These are phyloP conservation scores for Megalops atlanticus DNA, from an alignment of 2,113 vertebrate genomes.

Conservation along the genomic window DNA sequence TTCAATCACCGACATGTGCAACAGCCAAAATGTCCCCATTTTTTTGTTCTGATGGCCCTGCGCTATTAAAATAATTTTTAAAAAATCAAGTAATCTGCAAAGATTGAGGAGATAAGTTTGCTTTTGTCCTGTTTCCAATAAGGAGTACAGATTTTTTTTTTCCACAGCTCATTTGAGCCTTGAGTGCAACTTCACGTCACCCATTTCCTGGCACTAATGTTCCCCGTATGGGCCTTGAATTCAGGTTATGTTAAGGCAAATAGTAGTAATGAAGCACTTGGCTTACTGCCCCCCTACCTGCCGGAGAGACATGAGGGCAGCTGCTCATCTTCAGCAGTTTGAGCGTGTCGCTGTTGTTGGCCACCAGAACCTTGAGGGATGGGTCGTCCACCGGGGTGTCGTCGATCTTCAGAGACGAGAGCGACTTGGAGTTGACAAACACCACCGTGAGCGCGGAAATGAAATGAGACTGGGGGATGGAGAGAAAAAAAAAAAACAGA, in stretches of 20 bases:
- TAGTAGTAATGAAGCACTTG: neutral
- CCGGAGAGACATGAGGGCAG: constrained; percentile 87
- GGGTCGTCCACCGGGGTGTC: constrained; percentile 96
- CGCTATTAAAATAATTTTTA: too few relatives aligned
- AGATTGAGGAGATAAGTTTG: too few relatives aligned
- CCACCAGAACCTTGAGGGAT: constrained; percentile 93
- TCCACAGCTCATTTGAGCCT: neutral
- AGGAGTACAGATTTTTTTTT: too few relatives aligned
- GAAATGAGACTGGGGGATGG: constrained; percentile 77
- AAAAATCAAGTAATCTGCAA: too few relatives aligned
- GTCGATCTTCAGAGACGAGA: constrained; percentile 94
- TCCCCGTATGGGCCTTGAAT: neutral
- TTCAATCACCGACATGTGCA: too few relatives aligned
- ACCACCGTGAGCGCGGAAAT: constrained; percentile 96
- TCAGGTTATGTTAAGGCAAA: neutral
- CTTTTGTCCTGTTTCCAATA: too few relatives aligned
- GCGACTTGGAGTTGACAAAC: constrained; percentile 96
- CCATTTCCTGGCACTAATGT: neutral
- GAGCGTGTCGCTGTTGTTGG: constrained; percentile 93
- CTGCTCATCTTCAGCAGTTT: constrained; percentile 97
- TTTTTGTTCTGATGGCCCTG: too few relatives aligned
- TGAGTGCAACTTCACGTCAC: neutral
- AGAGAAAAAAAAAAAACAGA: neutral
- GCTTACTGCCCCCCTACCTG: constrained; percentile 62
- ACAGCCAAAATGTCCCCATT: too few relatives aligned